Evolutionary conservation across 1,140 invertebrate species (phyloP).

Genomic region (roundworm (Caenorhabditis elegans)): DNA sequence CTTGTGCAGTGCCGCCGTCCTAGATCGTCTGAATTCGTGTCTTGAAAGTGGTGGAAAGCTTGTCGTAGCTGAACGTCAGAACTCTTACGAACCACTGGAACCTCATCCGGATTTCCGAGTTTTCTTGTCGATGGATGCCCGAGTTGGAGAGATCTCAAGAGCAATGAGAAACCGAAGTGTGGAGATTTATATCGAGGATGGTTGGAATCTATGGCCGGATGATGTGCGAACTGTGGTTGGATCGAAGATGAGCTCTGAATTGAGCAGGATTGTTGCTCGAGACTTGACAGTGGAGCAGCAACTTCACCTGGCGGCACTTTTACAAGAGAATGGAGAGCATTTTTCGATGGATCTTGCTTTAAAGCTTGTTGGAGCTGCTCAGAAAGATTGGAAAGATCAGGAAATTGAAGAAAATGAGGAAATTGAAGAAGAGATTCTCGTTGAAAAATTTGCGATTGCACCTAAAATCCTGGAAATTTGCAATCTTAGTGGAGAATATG

Average conservation of each 20-base stretch:
- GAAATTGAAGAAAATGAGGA: background rate
- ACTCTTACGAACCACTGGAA: conserved; percentile 75
- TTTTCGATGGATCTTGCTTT: background rate
- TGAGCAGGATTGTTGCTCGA: background rate
- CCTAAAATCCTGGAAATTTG: background rate
- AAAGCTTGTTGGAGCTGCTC: background rate
- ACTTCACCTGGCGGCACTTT: conserved; percentile 17
- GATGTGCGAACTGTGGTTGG: conserved; percentile 77
- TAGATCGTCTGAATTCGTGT: conserved; percentile 91
- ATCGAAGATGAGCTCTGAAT: background rate
- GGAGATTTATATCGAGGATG: conserved; percentile 79
- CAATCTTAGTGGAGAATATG: background rate
- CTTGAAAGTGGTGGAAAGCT: conserved; percentile 88
- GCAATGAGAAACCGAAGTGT: conserved; percentile 96
- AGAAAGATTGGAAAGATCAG: no score
- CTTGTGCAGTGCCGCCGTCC: conserved; percentile 87
- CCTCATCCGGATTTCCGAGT: conserved; percentile 82
- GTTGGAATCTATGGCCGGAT: conserved; percentile 88
- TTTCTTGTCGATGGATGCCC: conserved; percentile 91
- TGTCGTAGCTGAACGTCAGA: conserved; percentile 84
- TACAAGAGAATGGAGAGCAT: background rate
- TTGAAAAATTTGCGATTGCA: background rate
- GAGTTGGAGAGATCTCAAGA: conserved; percentile 89
- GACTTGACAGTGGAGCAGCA: background rate
- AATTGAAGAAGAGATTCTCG: background rate